Evolutionary conservation across 2,113 vertebrate species (phyloP).

Genomic region (Typhlomys cinereus): DNA sequence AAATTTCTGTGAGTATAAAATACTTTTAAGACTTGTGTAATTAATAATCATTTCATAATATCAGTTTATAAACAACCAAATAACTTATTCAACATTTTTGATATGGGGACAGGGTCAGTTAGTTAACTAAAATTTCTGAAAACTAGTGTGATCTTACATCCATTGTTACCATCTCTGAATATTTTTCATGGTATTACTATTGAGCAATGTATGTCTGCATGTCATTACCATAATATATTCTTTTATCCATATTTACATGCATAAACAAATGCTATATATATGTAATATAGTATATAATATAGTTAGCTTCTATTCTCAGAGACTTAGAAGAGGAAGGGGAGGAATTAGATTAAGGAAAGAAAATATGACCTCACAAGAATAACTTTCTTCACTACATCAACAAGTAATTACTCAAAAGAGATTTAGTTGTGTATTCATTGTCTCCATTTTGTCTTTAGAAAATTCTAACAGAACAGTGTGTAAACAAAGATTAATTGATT

Average conservation of each 20-base stretch:
- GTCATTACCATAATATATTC: neutral
- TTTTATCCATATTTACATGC: neutral
- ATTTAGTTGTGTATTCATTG: neutral
- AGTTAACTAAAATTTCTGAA: too few relatives aligned
- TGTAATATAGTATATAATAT: neutral
- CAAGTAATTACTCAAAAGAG: neutral
- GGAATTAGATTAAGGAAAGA: neutral
- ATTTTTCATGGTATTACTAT: too few relatives aligned
- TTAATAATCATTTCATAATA: too few relatives aligned
- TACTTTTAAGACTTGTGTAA: too few relatives aligned
- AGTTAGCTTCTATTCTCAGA: neutral
- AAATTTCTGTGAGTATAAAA: too few relatives aligned
- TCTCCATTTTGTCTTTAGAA: neutral
- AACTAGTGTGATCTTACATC: too few relatives aligned
- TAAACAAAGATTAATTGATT: neutral
- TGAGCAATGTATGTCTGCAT: too few relatives aligned
- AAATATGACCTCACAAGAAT: neutral
- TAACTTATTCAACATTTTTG: too few relatives aligned
- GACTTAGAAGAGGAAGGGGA: too few relatives aligned
- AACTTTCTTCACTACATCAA: neutral
- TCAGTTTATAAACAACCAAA: too few relatives aligned
- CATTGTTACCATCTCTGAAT: too few relatives aligned
- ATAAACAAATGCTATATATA: neutral
- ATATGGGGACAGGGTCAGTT: too few relatives aligned
- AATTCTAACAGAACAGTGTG: neutral